phyloP scores from a whole-genome alignment of 2,888 invertebrate genomes.

The Conchocele bisecta region DNA sequence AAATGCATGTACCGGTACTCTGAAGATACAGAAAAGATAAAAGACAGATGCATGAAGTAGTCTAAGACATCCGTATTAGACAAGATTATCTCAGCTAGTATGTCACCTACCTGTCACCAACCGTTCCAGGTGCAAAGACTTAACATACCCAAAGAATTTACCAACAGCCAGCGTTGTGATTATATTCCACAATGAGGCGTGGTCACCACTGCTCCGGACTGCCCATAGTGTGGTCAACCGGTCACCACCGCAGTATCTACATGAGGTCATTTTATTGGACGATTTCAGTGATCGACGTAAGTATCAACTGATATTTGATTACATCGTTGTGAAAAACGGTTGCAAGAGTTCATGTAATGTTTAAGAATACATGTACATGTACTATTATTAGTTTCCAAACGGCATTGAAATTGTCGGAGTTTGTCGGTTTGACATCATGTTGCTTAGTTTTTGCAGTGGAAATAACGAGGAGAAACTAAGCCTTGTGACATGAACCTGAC shows the following conservation, averaged over 20 bases:
- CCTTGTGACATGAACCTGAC: too few species aligned
- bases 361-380: background rate
- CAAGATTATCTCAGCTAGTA: too few species aligned
- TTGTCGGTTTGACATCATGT: too few species aligned
- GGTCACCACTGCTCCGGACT: conserved; percentile 91
- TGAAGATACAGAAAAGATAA: too few species aligned
- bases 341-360: background rate
- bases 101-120: too few species aligned
- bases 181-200: conserved; percentile 95
- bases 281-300: conserved; percentile 92
- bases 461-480: too few species aligned
- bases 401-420: too few species aligned
- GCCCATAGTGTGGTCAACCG: conserved; percentile 94
- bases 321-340: background rate
- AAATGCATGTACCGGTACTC: too few species aligned
- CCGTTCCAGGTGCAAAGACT: conserved; percentile 85
- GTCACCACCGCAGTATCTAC: conserved; percentile 88
- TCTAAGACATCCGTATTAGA: too few species aligned
- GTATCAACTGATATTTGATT: conserved; percentile 43
- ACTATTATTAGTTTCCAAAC: too few species aligned
- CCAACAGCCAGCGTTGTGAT: conserved; percentile 88
- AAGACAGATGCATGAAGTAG: too few species aligned
- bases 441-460: too few species aligned
- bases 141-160: conserved; percentile 87
- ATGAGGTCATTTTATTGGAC: conserved; percentile 97